phyloP scores from a whole-genome alignment of 1,140 invertebrate species.

The Conus betulinus region DNA sequence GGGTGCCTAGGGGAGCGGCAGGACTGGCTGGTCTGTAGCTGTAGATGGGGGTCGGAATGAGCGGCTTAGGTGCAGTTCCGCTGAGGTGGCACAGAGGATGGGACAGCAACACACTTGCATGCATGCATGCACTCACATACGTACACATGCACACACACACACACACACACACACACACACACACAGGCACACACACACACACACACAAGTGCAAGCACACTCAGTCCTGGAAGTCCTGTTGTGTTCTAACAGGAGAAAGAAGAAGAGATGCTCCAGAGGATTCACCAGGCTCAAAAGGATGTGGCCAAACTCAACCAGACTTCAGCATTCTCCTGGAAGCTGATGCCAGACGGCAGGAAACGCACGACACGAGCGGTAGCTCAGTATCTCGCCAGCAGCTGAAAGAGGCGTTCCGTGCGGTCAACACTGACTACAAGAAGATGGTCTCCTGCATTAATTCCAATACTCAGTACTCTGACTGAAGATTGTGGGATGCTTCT shows the following conservation, averaged over 20 bases:
- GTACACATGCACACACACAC: neutral
- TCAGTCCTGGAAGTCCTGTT: neutral
- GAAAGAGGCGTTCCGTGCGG: neutral
- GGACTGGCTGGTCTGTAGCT: too few relatives aligned
- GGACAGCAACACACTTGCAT: neutral
- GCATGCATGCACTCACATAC: neutral
- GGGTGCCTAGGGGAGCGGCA: too few relatives aligned
- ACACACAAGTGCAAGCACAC: neutral
- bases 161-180: constrained; percentile 7
- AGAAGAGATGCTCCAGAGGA: neutral
- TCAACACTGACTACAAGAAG: neutral
- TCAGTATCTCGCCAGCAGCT: neutral
- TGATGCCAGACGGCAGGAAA: neutral
- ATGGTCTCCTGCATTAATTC: neutral
- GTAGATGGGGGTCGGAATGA: too few relatives aligned
- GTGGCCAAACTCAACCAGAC: neutral
- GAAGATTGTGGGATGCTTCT: too few relatives aligned
- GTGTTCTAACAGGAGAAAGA: neutral
- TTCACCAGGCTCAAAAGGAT: neutral
- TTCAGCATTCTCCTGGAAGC: neutral
- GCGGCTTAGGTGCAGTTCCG: too few relatives aligned
- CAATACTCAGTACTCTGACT: neutral
- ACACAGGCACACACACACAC: constrained; percentile 5
- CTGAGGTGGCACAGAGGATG: neutral
- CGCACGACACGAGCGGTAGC: neutral